A percentile compares a stretch with the other conserved stretches of the same genome.
These are phyloP conservation scores for Petrocephalus schoutedeni DNA, from an alignment of 2,797 vertebrate species.

Conservation along the genomic window DNA sequence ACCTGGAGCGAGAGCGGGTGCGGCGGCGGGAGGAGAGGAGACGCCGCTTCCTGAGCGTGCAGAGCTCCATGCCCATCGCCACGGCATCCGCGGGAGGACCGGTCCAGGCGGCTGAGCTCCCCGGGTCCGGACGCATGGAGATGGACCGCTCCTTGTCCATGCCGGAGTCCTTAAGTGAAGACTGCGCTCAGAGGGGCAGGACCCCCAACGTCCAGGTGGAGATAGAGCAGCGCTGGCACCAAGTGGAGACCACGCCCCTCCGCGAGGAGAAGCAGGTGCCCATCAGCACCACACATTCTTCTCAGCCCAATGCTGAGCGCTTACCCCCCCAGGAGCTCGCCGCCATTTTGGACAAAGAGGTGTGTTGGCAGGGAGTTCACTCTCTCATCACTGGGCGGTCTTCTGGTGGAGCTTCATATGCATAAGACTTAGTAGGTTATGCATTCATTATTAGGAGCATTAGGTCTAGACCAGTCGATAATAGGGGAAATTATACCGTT, in stretches of 20 bases:
- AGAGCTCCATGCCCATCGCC: slow-evolving; percentile 45
- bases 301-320: slow-evolving; percentile 52
- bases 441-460: too few relatives aligned
- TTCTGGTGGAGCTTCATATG: not conserved
- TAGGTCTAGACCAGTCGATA: not conserved
- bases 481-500: too few relatives aligned
- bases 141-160: slow-evolving; percentile 63
- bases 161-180: slow-evolving; percentile 49
- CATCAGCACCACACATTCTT: slow-evolving; percentile 53
- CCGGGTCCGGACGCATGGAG: slow-evolving; percentile 74
- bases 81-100: slow-evolving; percentile 41
- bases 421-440: too few relatives aligned
- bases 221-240: slow-evolving; percentile 94
- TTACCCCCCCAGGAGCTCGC: slow-evolving; percentile 76
- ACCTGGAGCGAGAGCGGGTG: slow-evolving; percentile 66
- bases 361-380: slow-evolving; percentile 38
- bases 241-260: slow-evolving; percentile 88
- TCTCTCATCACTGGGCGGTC: not conserved
- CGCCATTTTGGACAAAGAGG: slow-evolving; percentile 84
- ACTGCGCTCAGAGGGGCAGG: slow-evolving; percentile 60
- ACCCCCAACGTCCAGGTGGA: slow-evolving; percentile 75
- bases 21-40: slow-evolving; percentile 65
- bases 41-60: slow-evolving; percentile 61
- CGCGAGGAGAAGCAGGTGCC: slow-evolving; percentile 93
- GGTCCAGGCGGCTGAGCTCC: slow-evolving; percentile 42